These are phyloP conservation scores for Trachelipus rathkii DNA, from an alignment of 1,140 invertebrate genomes.

Conservation along the genomic window DNA sequence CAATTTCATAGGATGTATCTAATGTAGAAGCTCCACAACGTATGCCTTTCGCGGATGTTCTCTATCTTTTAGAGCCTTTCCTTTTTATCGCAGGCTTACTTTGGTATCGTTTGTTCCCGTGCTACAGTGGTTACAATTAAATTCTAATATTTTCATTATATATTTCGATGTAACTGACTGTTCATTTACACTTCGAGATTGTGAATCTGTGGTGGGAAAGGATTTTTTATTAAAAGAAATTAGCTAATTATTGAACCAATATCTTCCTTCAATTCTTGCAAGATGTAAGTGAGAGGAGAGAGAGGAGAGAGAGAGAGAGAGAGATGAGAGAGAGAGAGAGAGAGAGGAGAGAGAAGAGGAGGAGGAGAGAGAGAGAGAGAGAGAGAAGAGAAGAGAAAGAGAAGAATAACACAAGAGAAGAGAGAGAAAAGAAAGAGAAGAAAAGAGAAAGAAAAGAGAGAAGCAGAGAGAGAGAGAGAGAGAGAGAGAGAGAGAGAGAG, in stretches of 20 bases:
- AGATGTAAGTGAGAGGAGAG: too few relatives aligned
- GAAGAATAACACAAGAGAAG: too few relatives aligned
- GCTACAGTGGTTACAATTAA: constrained; percentile 53
- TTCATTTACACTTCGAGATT: constrained; percentile 55
- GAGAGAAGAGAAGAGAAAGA: too few relatives aligned
- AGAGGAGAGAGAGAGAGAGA: too few relatives aligned
- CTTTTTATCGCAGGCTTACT: constrained; percentile 50
- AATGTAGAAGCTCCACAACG: constrained; percentile 66
- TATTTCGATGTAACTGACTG: constrained; percentile 80
- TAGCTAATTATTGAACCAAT: not conserved
- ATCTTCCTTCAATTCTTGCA: not conserved
- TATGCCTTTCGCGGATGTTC: constrained; percentile 70
- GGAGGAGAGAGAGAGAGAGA: too few relatives aligned
- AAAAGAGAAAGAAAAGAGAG: too few relatives aligned
- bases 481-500: too few relatives aligned
- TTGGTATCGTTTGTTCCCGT: constrained; percentile 44
- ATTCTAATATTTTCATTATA: constrained; percentile 83
- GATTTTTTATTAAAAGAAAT: constrained; percentile 1
- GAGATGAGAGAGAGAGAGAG: too few relatives aligned
- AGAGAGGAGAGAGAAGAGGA: too few relatives aligned
- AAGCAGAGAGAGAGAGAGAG: too few relatives aligned
- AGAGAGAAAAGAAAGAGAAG: too few relatives aligned
- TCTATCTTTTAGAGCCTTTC: constrained; percentile 63
- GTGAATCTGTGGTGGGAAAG: constrained; percentile 23
- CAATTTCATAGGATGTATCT: constrained; percentile 61